phyloP scores from a whole-genome alignment of 2,888 invertebrate species.

The Mamestra brassicae region DNA sequence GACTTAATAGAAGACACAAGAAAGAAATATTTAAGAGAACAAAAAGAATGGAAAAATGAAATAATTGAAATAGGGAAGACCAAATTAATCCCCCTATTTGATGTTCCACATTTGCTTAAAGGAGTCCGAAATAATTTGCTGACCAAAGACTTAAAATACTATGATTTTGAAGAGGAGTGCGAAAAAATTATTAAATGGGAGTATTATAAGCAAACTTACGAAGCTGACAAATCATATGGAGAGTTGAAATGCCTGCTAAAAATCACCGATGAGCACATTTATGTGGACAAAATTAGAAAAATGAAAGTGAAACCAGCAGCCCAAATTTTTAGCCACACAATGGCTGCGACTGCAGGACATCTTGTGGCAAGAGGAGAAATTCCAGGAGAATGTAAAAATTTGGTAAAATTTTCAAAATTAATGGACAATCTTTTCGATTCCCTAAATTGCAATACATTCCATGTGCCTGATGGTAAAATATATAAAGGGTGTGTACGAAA shows the following conservation, averaged over 20 bases:
- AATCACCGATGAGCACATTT: constrained; percentile 24
- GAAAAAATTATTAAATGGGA: constrained; percentile 22
- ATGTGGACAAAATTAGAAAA: constrained; percentile 24
- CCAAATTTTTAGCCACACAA: constrained; percentile 17
- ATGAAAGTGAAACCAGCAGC: constrained; percentile 7
- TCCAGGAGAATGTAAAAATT: constrained; percentile 18
- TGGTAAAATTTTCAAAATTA: neutral
- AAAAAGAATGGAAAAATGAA: no score
- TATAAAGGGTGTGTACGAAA: constrained; percentile 24
- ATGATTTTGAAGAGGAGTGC: constrained; percentile 14
- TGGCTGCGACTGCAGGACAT: constrained; percentile 19
- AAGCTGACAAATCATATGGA: constrained; percentile 20
- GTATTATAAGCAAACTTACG: constrained; percentile 25
- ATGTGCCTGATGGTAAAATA: constrained; percentile 25
- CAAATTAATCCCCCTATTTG: no score
- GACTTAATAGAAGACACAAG: no score
- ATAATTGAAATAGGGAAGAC: no score
- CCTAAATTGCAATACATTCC: constrained; percentile 15
- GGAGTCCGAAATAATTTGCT: no score
- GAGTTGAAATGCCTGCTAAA: constrained; percentile 10
- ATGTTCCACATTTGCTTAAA: no score
- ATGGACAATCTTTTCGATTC: constrained; percentile 39
- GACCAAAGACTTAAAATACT: constrained; percentile 7
- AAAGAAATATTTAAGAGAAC: no score
- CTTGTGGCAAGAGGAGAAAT: constrained; percentile 27